Conservation (phyloP, 2,888 invertebrate species). For the Aspidiotus rigidus region DNA sequence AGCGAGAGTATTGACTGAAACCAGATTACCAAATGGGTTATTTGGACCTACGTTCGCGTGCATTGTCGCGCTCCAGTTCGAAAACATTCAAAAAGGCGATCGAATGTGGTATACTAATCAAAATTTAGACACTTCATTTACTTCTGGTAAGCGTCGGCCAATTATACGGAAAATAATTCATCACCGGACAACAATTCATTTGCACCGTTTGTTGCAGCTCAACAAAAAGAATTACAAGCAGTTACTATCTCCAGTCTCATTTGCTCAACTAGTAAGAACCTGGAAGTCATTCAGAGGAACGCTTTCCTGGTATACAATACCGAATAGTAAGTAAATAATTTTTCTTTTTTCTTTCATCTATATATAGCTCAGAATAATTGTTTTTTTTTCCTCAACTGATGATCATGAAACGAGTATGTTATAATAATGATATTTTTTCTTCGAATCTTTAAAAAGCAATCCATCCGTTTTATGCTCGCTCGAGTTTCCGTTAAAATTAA, state of each 20-base stretch:
- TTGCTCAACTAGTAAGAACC: constrained; percentile 62
- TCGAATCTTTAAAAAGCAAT: constrained; percentile 47
- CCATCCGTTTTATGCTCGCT: constrained; percentile 65
- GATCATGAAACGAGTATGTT: constrained; percentile 3
- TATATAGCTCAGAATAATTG: not conserved
- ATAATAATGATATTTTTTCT: not conserved
- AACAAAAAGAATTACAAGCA: constrained; percentile 70
- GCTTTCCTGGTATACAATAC: constrained; percentile 77
- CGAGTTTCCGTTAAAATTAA: constrained; percentile 56
- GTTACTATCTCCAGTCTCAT: constrained; percentile 68
- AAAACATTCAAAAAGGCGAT: constrained; percentile 72
- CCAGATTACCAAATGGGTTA: constrained; percentile 65
- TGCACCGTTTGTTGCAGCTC: constrained; percentile 47
- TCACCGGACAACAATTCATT: not conserved
- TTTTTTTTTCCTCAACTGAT: not conserved
- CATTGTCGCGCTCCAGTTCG: constrained; percentile 71
- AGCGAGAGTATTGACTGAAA: constrained; percentile 61
- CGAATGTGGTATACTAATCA: constrained; percentile 95
- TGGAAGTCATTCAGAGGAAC: constrained; percentile 69
- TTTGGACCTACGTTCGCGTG: constrained; percentile 86
- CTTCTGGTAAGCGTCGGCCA: constrained; percentile 42
- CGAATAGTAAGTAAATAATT: constrained; percentile 58
- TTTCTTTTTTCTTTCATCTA: not conserved
- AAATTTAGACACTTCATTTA: constrained; percentile 74
- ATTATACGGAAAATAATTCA: not conserved